Conservation (phyloP, 2,113 vertebrate species). For the Chionomys nivalis region DNA sequence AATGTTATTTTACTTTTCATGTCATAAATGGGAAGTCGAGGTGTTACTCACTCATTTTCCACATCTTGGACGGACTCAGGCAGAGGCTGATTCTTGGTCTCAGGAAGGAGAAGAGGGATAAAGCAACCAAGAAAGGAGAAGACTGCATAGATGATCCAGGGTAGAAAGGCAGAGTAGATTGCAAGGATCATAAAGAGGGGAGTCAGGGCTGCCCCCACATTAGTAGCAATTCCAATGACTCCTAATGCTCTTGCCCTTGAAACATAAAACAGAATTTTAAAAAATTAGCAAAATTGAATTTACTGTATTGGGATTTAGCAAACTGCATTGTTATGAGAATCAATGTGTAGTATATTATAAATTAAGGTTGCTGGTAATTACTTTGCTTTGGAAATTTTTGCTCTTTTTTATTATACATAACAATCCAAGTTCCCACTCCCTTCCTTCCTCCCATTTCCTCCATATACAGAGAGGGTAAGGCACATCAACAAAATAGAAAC, state of each 20-base stretch:
- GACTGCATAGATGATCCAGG: conserved; percentile 85
- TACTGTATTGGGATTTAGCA: background rate
- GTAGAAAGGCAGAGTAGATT: conserved; percentile 71
- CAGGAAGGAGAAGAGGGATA: conserved; percentile 84
- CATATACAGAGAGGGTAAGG: too few relatives aligned
- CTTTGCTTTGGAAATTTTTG: background rate
- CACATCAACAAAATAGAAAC: too few relatives aligned
- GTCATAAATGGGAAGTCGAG: background rate
- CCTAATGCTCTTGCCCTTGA: conserved; percentile 86
- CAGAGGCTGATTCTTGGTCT: conserved; percentile 85
- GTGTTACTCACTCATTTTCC: conserved; percentile 80
- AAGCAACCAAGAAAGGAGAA: conserved; percentile 79
- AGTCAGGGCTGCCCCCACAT: conserved; percentile 84
- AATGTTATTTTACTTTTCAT: background rate
- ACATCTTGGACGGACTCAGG: conserved; percentile 87
- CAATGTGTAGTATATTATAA: background rate
- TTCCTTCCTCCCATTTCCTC: too few relatives aligned
- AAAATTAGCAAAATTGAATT: background rate
- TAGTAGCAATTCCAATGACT: conserved; percentile 77
- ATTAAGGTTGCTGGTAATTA: background rate
- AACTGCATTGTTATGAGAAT: background rate
- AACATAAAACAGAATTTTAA: background rate
- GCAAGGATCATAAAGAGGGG: conserved; percentile 84
- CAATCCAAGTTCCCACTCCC: too few relatives aligned
- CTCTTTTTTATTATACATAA: background rate